These are phyloP conservation scores for Saccostrea cuccullata DNA, from an alignment of 1,140 invertebrate species.

Conservation along the genomic window DNA sequence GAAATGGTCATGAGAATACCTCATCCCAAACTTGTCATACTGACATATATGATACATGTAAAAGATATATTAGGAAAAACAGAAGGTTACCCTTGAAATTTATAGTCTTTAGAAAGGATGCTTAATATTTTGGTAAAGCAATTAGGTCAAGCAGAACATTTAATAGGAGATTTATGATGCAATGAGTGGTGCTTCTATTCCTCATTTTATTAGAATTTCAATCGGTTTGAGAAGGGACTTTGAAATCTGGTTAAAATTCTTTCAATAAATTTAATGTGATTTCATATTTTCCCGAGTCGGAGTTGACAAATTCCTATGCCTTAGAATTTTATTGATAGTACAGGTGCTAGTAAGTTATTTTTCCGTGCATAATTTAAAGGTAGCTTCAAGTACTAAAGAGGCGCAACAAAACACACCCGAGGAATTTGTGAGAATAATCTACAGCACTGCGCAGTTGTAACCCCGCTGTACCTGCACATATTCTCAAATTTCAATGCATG, in stretches of 20 bases:
- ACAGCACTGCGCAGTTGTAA: no score
- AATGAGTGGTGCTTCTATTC: background rate
- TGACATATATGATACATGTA: background rate
- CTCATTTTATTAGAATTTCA: background rate
- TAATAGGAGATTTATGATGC: slow-evolving; percentile 36
- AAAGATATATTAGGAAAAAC: background rate
- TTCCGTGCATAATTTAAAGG: slow-evolving; percentile 34
- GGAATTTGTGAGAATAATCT: no score
- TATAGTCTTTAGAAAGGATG: slow-evolving; percentile 27
- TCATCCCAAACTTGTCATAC: slow-evolving; percentile 22
- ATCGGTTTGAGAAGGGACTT: slow-evolving; percentile 27
- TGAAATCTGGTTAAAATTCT: slow-evolving; percentile 39
- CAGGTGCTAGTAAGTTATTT: slow-evolving; percentile 26
- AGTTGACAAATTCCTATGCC: slow-evolving; percentile 36
- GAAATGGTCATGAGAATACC: slow-evolving; percentile 39
- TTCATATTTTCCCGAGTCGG: slow-evolving; percentile 9
- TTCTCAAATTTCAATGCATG: no score
- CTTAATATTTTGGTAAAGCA: slow-evolving; percentile 43
- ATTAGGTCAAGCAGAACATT: slow-evolving; percentile 35
- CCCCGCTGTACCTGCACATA: no score
- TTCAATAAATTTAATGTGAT: slow-evolving; percentile 45
- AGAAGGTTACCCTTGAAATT: background rate
- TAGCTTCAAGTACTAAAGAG: no score
- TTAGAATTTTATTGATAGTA: slow-evolving; percentile 55
- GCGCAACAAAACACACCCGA: no score